A percentile compares a stretch with the other conserved stretches of the same genome.
Evolutionary conservation across 2,888 invertebrate genomes (phyloP).

Genomic region (Lucinisca nassula): DNA sequence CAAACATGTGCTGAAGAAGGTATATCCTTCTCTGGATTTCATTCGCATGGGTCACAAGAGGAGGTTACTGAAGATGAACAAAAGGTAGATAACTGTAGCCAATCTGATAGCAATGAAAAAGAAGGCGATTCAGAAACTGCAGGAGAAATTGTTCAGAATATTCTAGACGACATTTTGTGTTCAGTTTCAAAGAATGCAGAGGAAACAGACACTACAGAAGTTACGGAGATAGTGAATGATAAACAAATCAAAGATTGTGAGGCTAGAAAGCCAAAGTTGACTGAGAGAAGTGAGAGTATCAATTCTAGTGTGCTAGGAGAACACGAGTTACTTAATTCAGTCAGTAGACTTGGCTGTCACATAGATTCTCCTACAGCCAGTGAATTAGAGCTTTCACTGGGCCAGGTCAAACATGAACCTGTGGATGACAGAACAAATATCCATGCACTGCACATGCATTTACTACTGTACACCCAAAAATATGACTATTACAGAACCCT

Average conservation of each 20-base stretch:
- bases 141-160: slow-evolving; percentile 89
- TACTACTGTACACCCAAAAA: slow-evolving; percentile 94
- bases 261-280: neutral
- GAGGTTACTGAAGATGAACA: slow-evolving; percentile 55
- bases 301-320: slow-evolving; percentile 75
- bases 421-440: slow-evolving; percentile 88
- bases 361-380: slow-evolving; percentile 82
- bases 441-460: slow-evolving; percentile 94
- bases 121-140: slow-evolving; percentile 86
- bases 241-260: neutral
- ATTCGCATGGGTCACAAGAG: slow-evolving; percentile 66
- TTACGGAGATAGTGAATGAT: slow-evolving; percentile 89
- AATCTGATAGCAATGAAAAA: neutral
- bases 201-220: slow-evolving; percentile 87
- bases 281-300: slow-evolving; percentile 51
- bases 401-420: neutral
- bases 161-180: slow-evolving; percentile 77
- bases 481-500: slow-evolving; percentile 93
- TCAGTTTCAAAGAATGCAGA: slow-evolving; percentile 37
- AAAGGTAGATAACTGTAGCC: slow-evolving; percentile 6
- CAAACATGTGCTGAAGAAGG: slow-evolving; percentile 87
- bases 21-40: slow-evolving; percentile 83
- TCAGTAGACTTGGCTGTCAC: slow-evolving; percentile 76
- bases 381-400: slow-evolving; percentile 74
- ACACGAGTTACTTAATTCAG: slow-evolving; percentile 78